Conservation (phyloP, 2,797 vertebrate genomes). For the Choloepus didactylus region DNA sequence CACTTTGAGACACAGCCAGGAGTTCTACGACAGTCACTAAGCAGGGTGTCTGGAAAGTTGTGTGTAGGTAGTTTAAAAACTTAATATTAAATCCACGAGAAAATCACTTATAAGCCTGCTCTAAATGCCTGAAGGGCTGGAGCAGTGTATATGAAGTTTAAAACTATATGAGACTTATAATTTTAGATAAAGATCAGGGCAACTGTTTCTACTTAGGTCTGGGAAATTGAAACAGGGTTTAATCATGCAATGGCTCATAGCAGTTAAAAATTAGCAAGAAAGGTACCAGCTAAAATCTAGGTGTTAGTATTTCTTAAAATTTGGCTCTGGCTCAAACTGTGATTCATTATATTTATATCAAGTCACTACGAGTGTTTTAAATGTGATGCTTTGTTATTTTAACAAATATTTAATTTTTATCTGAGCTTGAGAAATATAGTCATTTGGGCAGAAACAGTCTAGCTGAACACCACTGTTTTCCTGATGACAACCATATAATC, state of each 20-base stretch:
- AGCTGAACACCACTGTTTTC: neutral
- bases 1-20: constrained; percentile 7
- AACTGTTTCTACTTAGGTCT: constrained; percentile 65
- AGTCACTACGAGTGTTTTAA: constrained; percentile 45
- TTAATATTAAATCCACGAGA: constrained; percentile 50
- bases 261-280: constrained; percentile 49
- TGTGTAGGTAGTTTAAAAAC: constrained; percentile 54
- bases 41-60: constrained; percentile 62
- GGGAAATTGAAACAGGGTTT: constrained; percentile 50
- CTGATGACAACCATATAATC: neutral
- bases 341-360: constrained; percentile 33
- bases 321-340: constrained; percentile 41
- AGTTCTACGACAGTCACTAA: constrained; percentile 46
- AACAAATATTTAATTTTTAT: constrained; percentile 59
- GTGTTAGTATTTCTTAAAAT: constrained; percentile 44
- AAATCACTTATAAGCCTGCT: constrained; percentile 49
- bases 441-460: neutral
- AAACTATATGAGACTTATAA: constrained; percentile 65
- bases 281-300: constrained; percentile 43
- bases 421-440: constrained; percentile 52
- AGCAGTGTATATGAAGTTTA: constrained; percentile 62
- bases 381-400: constrained; percentile 56
- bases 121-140: constrained; percentile 45
- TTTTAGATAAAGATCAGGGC: constrained; percentile 71
- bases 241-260: neutral